Base-by-base conservation (phyloP, 2,888 invertebrate species). In the Drosophila imparisetae region DNA sequence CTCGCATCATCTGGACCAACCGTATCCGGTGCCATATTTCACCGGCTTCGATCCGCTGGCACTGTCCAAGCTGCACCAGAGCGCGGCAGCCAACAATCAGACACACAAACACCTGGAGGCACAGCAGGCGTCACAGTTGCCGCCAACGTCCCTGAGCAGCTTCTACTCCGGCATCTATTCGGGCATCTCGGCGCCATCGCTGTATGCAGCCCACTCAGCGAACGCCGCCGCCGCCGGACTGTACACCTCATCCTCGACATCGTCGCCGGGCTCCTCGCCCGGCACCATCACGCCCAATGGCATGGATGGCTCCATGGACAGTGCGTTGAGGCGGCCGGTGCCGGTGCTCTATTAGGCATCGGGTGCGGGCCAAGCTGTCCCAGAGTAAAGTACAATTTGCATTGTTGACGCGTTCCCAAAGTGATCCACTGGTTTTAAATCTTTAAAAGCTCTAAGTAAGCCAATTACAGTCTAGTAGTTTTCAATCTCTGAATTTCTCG, bases 1-100 rank as follows among this genome's bases (percentile, higher is more conserved):
- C 32, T 95, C 96, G 55, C 95, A 96, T 95, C 92, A 95, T 94
- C 92, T 95, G 94, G 92, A 95, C 94, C 81, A 96, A 94, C 91
- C 92, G n/a, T 93, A 93, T 68, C 91, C 93, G 36, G 92, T 93
- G 71, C 93, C 93, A 42, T 93, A 93, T 70, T 93, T 93, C 72
- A 92, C 93, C 3, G 92, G 93, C 38, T 93, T 93, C 58, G 93
- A 93, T 80, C 93, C 92, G 1, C 67, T 93, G 52, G 92, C 93
- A 0, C 76, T 93, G 29, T 93, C 93, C 8, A 93, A 93, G 80
- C 80, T 93, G 50, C 93, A 93, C 71, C 93, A 93, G 74, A 78
- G 78, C 45, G 93, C 92, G 13, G 93, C 93, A 27, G 90, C 91
- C 18, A 89, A 89, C 57, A 91, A 91, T 68, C 91, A 92, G 83